Evolutionary conservation across 2,888 invertebrate genomes (phyloP), one percentile per base, ranked within the genome.

Genomic region (Drosophila rubida): DNA sequence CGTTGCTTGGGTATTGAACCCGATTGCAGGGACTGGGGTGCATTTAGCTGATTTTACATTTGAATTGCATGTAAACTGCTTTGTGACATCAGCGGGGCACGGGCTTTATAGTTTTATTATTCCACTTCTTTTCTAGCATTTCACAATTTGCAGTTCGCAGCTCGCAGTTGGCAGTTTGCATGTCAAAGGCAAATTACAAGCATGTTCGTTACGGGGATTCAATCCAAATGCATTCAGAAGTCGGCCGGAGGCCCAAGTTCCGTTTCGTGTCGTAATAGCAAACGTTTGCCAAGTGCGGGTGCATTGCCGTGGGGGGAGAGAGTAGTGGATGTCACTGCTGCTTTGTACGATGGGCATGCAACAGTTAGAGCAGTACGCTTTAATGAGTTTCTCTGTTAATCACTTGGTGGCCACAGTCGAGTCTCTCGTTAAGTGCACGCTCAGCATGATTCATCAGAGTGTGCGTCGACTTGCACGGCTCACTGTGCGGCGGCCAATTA

Each of bases 101-200:
- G 53, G 65, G 35, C 57, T 72, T 67, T 70, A 30, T 13, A 64
- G 68, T 67, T 86, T 73, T 32, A 19, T 19, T 19, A 2, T 19
- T 19, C 3, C 19, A 32, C n/a, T 32, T 35, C 39, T 32, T 32
- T 46, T 11, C 16, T 48, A 16, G 46, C 35, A 16, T 11, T 48
- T n/a, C 19, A 9, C 32, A 37, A 23, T 50, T 63, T 70, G 46
- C 23, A 61, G 74, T 65, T 82, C 70, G 82, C 82, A 79, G 35
- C 32, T n/a, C 8, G 6, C 30, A 14, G 35, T 37, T 63, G 68
- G 46, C 19, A 59, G 74, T 65, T 82, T 72, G 82, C 82, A 82
- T 83, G 82, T 87, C 86, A 87, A 87, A 82, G 71, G 76, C 59
- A 82, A 74, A 83, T 83, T 87, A 87, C 69, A 58, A 61, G 51